Evolutionary conservation across 2,113 vertebrate genomes (phyloP).

Genomic region (Dicrurus megarhynchus): DNA sequence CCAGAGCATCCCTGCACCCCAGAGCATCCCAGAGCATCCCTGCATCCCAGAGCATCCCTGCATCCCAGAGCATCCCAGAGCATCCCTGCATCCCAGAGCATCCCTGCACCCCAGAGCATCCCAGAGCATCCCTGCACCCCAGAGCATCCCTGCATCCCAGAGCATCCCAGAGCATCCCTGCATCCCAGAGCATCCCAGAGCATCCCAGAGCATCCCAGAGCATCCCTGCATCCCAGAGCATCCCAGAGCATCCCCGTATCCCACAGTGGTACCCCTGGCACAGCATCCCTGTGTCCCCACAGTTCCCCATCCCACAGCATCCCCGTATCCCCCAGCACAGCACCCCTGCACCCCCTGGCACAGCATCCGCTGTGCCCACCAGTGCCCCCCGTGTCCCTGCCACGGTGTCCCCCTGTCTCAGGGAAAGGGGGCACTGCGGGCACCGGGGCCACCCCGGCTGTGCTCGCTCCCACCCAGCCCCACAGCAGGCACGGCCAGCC

Average conservation of each 20-base stretch:
- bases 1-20: not conserved
- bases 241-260: no score
- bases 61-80: not conserved
- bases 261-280: not conserved
- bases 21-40: no score
- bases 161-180: no score
- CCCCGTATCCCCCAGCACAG: not conserved
- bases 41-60: not conserved
- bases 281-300: not conserved
- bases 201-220: not conserved
- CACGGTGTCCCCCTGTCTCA: accelerated
- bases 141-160: not conserved
- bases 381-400: not conserved
- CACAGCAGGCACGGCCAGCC: not conserved
- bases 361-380: accelerated
- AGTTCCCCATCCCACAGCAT: not conserved
- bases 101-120: not conserved
- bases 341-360: not conserved
- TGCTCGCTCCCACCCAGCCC: not conserved
- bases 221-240: not conserved
- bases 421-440: not conserved
- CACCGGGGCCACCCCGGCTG: not conserved
- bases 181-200: not conserved
- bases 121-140: not conserved
- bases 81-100: not conserved